Conservation (phyloP, 2,113 vertebrate species). For the Passer domesticus region DNA sequence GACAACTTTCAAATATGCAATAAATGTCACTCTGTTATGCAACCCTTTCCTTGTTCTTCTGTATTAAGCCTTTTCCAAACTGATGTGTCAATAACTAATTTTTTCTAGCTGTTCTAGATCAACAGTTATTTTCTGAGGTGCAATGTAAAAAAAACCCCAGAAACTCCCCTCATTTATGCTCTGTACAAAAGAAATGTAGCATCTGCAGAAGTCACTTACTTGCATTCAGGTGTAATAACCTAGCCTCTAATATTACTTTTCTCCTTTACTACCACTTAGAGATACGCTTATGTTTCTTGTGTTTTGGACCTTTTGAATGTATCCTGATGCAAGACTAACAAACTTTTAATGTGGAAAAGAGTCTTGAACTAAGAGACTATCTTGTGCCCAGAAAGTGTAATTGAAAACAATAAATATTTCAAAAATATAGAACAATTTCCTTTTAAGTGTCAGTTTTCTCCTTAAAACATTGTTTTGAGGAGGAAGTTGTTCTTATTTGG, state of each 20-base stretch:
- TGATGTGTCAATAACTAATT: constrained; percentile 27
- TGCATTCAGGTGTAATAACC: background rate
- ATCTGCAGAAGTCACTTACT: background rate
- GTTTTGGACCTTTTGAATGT: background rate
- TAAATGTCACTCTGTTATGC: background rate
- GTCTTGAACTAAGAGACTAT: background rate
- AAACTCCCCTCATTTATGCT: background rate
- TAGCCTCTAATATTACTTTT: background rate
- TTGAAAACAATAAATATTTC: background rate
- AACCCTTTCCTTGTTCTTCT: constrained; percentile 10
- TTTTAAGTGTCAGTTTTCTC: background rate
- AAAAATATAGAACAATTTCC: background rate
- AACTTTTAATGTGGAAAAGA: background rate
- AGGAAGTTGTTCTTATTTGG: background rate
- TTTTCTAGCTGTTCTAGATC: constrained; percentile 28
- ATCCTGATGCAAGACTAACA: background rate
- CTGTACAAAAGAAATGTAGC: background rate
- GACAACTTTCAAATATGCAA: constrained; percentile 24
- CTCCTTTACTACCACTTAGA: background rate
- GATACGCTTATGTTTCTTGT: background rate
- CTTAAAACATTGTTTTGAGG: background rate
- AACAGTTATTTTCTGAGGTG: background rate
- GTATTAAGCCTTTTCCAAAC: constrained; percentile 36
- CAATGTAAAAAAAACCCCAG: background rate
- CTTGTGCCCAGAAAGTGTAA: background rate